Base-by-base conservation (phyloP, 2,888 invertebrate species). In the Protodeltote pygarga region DNA sequence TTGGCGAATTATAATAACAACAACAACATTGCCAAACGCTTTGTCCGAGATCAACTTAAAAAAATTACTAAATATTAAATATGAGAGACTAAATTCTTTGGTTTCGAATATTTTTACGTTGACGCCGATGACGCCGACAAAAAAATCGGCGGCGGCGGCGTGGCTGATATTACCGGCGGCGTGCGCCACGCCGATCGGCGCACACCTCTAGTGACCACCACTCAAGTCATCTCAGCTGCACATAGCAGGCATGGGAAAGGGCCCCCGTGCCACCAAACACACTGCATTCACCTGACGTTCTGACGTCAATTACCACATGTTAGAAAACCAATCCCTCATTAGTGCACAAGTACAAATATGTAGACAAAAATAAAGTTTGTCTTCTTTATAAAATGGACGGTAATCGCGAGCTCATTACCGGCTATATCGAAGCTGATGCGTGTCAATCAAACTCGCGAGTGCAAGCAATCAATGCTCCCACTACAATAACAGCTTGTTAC, bases 401-500 rank as follows among this genome's bases (percentile, higher is more conserved):
- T 83, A 83, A 87, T 85, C 79, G 78, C 79, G 59, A 59, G 75
- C 80, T 85, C 86, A 87, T 89, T 87, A 88, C 79, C 63, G 69
- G 65, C 66, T 71, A 67, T 79, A 80, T 77, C 82, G 75, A 73
- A 76, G 74, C 63, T 81, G 85, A 86, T 83, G 85, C 74, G 65
- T 81, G 89, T 87, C 87, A 87, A 86, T 89, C 87, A 85, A 73
- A 65, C 35, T 46, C 33, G 61, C 59, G 54, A 73, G 79, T 75
- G 73, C 77, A 70, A 75, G 77, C 81, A 81, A 81, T 82, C 83
- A 81, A 77, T 75, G 75, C 60, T 54, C 67, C 67, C 63, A 74
- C 48, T 52, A 82, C 85, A 86, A 84, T 83, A 85, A 82, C 80
- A 77, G 83, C 85, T 85, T 82, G 86, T 87, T 87, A 86, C 79